phyloP scores from a whole-genome alignment of 2,113 vertebrate species.

The Callaeas wilsoni region DNA sequence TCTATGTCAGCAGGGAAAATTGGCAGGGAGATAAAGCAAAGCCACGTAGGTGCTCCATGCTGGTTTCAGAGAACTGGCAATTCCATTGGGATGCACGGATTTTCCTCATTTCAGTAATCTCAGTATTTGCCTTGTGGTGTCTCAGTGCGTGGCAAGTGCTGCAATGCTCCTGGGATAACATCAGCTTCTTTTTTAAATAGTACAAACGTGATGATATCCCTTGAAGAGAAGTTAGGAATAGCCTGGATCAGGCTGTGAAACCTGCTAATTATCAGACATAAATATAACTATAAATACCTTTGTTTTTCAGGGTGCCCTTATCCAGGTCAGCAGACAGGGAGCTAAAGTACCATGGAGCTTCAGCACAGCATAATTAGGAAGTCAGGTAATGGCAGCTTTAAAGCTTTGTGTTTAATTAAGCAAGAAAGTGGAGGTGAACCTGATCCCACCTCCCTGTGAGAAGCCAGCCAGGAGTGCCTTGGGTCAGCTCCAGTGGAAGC shows the following conservation, averaged over 20 bases:
- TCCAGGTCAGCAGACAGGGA: not conserved
- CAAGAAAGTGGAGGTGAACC: not conserved
- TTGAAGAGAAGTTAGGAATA: not conserved
- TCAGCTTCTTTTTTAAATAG: not conserved
- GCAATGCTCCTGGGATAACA: not conserved
- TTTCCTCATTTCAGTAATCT: not conserved
- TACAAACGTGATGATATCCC: not conserved
- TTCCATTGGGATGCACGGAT: not conserved
- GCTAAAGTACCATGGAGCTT: not conserved
- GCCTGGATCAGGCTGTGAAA: not conserved
- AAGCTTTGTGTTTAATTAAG: not conserved
- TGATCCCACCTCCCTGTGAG: not conserved
- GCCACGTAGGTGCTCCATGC: not conserved
- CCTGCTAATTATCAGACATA: not conserved
- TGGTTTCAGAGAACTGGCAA: not conserved
- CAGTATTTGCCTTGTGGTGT: not conserved
- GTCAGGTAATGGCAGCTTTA: not conserved
- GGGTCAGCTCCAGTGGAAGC: not conserved
- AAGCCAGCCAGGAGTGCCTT: not conserved
- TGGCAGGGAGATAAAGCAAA: not conserved
- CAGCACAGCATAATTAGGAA: not conserved
- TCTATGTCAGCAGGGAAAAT: not conserved
- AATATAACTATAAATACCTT: conserved; percentile 34
- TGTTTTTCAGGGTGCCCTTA: not conserved
- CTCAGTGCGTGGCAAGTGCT: not conserved